Conservation (phyloP, 1,140 invertebrate genomes). For the Aphidius gifuensis region DNA sequence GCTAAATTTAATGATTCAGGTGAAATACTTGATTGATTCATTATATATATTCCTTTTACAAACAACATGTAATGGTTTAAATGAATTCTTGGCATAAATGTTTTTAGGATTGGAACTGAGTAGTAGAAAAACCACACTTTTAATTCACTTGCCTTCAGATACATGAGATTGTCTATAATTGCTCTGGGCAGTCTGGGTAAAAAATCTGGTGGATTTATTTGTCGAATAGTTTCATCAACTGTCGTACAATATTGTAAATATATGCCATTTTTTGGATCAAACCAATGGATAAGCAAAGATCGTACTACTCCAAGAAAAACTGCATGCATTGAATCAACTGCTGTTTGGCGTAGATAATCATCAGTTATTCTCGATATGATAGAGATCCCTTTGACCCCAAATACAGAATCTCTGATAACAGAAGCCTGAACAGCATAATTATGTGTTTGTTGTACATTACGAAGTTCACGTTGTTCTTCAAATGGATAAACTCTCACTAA, state of each 20-base stretch:
- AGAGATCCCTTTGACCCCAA: no score
- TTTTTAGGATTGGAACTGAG: conserved; percentile 12
- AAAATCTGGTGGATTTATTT: conserved; percentile 11
- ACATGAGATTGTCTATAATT: conserved; percentile 24
- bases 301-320: conserved; percentile 6
- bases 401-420: no score
- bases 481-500: not conserved
- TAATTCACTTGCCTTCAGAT: conserved; percentile 13
- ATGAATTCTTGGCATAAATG: conserved; percentile 14
- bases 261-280: conserved; percentile 1
- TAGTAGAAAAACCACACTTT: no score
- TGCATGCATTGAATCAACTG: no score
- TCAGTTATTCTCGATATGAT: no score
- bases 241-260: not conserved
- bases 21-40: conserved; percentile 12
- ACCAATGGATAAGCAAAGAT: not conserved
- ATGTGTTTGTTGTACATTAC: conserved; percentile 1
- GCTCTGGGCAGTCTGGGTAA: conserved; percentile 17
- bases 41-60: conserved; percentile 12
- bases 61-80: conserved; percentile 18
- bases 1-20: conserved; percentile 2
- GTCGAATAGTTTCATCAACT: conserved; percentile 6
- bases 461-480: conserved; percentile 1
- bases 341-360: no score
- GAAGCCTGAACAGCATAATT: not conserved